These are phyloP conservation scores for Hippopotamus amphibius DNA, from an alignment of 2,113 vertebrate species.

Conservation along the genomic window DNA sequence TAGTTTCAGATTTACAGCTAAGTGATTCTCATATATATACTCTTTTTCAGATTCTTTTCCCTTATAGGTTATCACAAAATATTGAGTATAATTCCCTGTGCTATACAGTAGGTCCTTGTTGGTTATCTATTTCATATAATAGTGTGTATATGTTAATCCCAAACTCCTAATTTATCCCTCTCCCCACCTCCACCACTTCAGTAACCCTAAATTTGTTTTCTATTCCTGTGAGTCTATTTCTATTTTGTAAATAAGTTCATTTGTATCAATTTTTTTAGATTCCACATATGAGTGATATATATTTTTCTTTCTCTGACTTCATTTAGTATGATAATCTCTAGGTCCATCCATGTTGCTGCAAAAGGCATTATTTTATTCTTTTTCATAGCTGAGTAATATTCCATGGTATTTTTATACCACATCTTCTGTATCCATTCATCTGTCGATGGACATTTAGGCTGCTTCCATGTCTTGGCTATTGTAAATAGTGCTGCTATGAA, in stretches of 20 bases:
- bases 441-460: background rate
- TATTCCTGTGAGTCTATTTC: background rate
- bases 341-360: background rate
- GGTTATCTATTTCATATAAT: background rate
- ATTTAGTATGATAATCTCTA: background rate
- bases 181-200: background rate
- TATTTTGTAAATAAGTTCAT: background rate
- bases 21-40: background rate
- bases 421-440: background rate
- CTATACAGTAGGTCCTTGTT: background rate
- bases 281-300: background rate
- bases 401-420: background rate
- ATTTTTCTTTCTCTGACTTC: background rate
- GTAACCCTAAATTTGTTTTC: background rate
- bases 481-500: background rate
- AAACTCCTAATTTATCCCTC: background rate
- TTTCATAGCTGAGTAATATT: background rate
- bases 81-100: background rate
- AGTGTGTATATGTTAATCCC: background rate
- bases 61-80: background rate
- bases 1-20: background rate
- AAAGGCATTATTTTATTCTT: background rate
- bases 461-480: background rate
- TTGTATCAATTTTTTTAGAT: background rate
- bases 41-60: background rate